Evolutionary conservation across 2,797 vertebrate genomes (phyloP).

Genomic region (Melopsittacus undulatus): DNA sequence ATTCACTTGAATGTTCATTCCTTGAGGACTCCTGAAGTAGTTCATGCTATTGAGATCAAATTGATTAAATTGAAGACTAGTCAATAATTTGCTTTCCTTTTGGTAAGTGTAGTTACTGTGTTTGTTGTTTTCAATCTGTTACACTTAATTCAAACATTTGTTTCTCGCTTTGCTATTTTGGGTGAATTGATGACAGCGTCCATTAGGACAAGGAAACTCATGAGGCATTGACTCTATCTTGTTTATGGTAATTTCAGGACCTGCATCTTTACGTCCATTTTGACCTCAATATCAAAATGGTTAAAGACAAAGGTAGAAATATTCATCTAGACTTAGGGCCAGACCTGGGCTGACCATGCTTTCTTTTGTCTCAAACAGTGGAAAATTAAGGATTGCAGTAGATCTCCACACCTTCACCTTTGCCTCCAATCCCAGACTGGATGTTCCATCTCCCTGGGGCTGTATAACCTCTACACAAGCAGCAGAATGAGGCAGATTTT

Average conservation of each 20-base stretch:
- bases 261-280: not conserved
- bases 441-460: not conserved
- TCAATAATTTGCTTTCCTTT: not conserved
- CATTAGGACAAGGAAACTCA: not conserved
- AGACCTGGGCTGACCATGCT: rapidly evolving
- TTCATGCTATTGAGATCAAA: not conserved
- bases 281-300: not conserved
- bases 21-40: not conserved
- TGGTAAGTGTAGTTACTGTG: rapidly evolving
- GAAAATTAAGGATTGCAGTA: not conserved
- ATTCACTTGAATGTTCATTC: not conserved
- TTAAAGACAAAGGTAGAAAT: not conserved
- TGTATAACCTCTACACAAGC: not conserved
- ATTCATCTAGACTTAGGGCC: not conserved
- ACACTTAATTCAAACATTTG: not conserved
- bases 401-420: no score
- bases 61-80: not conserved
- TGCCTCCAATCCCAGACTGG: rapidly evolving
- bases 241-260: not conserved
- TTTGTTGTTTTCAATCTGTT: not conserved
- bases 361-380: not conserved
- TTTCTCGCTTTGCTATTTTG: not conserved
- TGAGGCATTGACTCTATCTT: not conserved
- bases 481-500: not conserved
- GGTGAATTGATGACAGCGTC: not conserved